Evolutionary conservation across 1,140 invertebrate species (phyloP).

Genomic region (Lysiphlebus fabarum): DNA sequence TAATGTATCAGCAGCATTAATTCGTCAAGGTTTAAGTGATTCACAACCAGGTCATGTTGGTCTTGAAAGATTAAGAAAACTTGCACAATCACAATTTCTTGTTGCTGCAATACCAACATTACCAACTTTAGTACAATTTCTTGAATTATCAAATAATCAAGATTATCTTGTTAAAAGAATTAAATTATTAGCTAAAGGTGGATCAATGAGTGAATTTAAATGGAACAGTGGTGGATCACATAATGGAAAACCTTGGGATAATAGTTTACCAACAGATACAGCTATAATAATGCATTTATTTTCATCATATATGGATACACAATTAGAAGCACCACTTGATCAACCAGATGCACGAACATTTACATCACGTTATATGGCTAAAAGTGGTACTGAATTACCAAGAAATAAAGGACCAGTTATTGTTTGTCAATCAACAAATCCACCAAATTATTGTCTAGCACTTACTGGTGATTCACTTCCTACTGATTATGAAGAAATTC

Average conservation of each 20-base stretch:
- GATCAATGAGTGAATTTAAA: conserved; percentile 76
- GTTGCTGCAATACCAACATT: conserved; percentile 66
- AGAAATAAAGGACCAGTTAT: conserved; percentile 55
- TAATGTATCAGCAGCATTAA: conserved; percentile 63
- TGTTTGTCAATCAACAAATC: conserved; percentile 62
- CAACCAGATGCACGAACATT: conserved; percentile 74
- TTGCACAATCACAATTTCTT: conserved; percentile 62
- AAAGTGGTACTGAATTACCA: conserved; percentile 43
- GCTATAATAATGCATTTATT: conserved; percentile 80
- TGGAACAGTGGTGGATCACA: conserved; percentile 75
- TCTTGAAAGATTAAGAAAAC: conserved; percentile 67
- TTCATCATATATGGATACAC: conserved; percentile 76
- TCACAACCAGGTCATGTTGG: conserved; percentile 68
- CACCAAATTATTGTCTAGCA: conserved; percentile 71
- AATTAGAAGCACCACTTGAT: conserved; percentile 72
- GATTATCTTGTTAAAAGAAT: conserved; percentile 79
- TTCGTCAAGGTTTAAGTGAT: conserved; percentile 67
- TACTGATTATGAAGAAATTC: conserved; percentile 57
- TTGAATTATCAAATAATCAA: conserved; percentile 76
- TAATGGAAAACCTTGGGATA: conserved; percentile 74
- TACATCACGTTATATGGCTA: conserved; percentile 55
- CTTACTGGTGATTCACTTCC: conserved; percentile 60
- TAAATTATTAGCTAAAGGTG: conserved; percentile 68
- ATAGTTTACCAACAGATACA: conserved; percentile 75
- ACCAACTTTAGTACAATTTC: conserved; percentile 68